These are phyloP conservation scores for Hydrophis major DNA, from an alignment of 2,797 vertebrate species.

Conservation along the genomic window DNA sequence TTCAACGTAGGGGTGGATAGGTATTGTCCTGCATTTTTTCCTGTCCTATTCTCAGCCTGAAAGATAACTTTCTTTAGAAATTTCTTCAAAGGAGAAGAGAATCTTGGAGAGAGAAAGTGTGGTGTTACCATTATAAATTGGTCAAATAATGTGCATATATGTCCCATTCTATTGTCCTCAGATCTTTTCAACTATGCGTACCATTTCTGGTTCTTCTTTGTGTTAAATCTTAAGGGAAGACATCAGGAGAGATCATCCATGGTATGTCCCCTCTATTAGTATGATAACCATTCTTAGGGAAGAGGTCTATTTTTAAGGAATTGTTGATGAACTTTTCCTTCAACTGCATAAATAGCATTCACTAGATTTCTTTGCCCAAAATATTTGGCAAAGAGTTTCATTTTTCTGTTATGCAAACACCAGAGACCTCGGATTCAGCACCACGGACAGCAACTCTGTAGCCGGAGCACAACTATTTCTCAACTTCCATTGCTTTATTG, in stretches of 20 bases:
- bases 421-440: neutral
- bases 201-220: neutral
- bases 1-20: neutral
- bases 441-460: neutral
- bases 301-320: neutral
- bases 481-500: neutral
- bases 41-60: neutral
- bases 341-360: neutral
- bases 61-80: neutral
- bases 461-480: neutral
- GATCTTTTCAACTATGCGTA: neutral
- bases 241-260: neutral
- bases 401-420: neutral
- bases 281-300: neutral
- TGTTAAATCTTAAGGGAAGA: neutral
- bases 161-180: neutral
- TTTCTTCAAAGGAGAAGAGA: neutral
- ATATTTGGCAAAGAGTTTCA: neutral
- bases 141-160: neutral
- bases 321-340: neutral
- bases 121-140: neutral
- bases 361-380: neutral
- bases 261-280: neutral
- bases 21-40: neutral
- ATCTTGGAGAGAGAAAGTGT: neutral